Evolutionary conservation across 2,888 invertebrate genomes (phyloP).

Genomic region (Sinopyrophorus schimmeli): DNA sequence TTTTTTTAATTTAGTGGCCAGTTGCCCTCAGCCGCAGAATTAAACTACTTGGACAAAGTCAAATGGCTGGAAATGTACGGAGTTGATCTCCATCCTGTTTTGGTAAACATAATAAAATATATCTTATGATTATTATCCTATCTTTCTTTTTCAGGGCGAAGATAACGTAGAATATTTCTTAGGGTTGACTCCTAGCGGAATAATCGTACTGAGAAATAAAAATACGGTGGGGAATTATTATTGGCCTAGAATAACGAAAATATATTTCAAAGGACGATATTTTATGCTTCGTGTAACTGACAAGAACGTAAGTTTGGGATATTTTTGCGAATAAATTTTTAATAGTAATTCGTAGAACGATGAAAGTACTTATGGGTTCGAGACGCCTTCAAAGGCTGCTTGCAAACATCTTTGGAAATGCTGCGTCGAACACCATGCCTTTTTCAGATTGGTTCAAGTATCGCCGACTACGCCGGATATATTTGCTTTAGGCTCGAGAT

Average conservation of each 20-base stretch:
- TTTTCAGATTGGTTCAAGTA: constrained; percentile 84
- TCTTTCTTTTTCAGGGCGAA: constrained; percentile 75
- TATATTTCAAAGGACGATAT: constrained; percentile 94
- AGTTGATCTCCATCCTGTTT: constrained; percentile 93
- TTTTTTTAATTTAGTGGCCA: constrained; percentile 67
- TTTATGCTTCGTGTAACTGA: constrained; percentile 96
- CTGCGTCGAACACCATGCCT: constrained; percentile 93
- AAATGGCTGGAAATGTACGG: constrained; percentile 99
- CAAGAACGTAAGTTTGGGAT: constrained; percentile 77
- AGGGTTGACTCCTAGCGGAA: constrained; percentile 93
- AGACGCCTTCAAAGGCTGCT: constrained; percentile 87
- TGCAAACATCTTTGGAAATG: constrained; percentile 97
- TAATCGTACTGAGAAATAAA: constrained; percentile 92
- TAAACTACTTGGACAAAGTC: constrained; percentile 94
- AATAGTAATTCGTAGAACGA: constrained; percentile 68
- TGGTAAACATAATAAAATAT: no score
- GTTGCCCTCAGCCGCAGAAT: constrained; percentile 89
- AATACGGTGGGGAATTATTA: constrained; percentile 97
- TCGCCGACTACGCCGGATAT: constrained; percentile 75
- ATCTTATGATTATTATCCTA: no score
- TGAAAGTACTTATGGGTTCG: constrained; percentile 95
- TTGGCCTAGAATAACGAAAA: constrained; percentile 96
- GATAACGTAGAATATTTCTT: constrained; percentile 96
- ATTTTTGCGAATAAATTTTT: constrained; percentile 1
- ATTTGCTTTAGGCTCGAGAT: constrained; percentile 77